phyloP scores from a whole-genome alignment of 1,140 invertebrate genomes.

The Ips nitidus region DNA sequence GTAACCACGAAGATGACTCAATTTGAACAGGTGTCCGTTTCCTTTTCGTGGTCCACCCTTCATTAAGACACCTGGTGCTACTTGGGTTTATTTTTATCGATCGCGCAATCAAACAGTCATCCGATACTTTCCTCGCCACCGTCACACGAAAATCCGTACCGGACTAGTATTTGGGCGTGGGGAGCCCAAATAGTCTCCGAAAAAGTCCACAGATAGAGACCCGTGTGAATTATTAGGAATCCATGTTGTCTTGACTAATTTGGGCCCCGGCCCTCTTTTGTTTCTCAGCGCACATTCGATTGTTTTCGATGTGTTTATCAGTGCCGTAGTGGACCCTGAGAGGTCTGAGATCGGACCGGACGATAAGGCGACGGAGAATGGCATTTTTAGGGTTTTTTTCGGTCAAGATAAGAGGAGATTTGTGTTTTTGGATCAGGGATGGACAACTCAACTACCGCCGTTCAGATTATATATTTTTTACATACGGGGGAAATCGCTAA shows the following conservation, averaged over 20 bases:
- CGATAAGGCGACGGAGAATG: slow-evolving; percentile 23
- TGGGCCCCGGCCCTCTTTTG: slow-evolving; percentile 30
- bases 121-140: no score
- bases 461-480: neutral
- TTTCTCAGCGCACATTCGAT: slow-evolving; percentile 35
- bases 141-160: no score
- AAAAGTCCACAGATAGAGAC: neutral
- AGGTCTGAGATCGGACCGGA: slow-evolving; percentile 32
- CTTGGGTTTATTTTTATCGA: no score
- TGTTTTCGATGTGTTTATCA: slow-evolving; percentile 32
- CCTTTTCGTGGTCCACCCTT: no score
- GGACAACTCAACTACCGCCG: slow-evolving; percentile 33
- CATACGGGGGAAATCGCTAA: neutral
- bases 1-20: no score
- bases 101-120: no score
- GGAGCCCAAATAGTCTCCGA: no score
- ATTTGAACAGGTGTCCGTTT: no score
- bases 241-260: slow-evolving; percentile 33
- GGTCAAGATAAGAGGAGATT: slow-evolving; percentile 29
- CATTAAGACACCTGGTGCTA: no score
- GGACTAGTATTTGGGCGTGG: no score
- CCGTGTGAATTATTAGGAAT: slow-evolving; percentile 35
- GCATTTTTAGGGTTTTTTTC: slow-evolving; percentile 31
- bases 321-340: slow-evolving; percentile 34
- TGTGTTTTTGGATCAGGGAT: slow-evolving; percentile 25